Evolutionary conservation across 1,140 invertebrate species (phyloP).

Genomic region (Stegodyphus mimosarum): DNA sequence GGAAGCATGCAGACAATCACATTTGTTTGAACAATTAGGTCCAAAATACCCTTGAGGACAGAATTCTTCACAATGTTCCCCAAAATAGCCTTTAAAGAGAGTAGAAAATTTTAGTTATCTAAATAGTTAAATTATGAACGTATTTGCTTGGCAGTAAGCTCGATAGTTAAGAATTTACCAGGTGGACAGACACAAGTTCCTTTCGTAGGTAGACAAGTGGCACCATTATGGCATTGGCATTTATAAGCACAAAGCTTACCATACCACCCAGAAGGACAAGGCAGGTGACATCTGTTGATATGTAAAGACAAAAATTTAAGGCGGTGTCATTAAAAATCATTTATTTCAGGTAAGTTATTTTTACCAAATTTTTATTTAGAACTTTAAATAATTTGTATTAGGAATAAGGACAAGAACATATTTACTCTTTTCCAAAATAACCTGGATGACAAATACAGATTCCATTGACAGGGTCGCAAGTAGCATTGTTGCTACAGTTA

Average conservation of each 20-base stretch:
- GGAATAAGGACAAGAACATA: slow-evolving; percentile 6
- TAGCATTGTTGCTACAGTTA: slow-evolving; percentile 86
- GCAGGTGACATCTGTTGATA: slow-evolving; percentile 20
- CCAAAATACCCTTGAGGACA: slow-evolving; percentile 39
- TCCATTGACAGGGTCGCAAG: slow-evolving; percentile 86
- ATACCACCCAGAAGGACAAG: slow-evolving; percentile 29
- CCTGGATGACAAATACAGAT: slow-evolving; percentile 67
- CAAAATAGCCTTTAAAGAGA: slow-evolving; percentile 8
- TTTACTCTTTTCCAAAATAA: slow-evolving; percentile 64
- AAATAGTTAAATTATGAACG: background rate
- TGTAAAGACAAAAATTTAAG: background rate
- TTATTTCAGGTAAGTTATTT: background rate
- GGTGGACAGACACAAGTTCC: background rate
- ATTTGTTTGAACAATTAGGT: slow-evolving; percentile 16
- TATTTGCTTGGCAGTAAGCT: slow-evolving; percentile 30
- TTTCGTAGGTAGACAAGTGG: background rate
- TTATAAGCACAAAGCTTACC: slow-evolving; percentile 64
- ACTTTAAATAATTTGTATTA: background rate
- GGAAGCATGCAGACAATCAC: slow-evolving; percentile 20
- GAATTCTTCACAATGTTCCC: slow-evolving; percentile 14
- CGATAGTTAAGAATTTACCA: slow-evolving; percentile 64
- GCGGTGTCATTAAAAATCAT: background rate
- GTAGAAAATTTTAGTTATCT: too few species aligned
- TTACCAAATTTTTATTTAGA: background rate
- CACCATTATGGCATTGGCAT: slow-evolving; percentile 71